phyloP scores from a whole-genome alignment of 2,113 vertebrate genomes.

The Pterophyllum scalare region DNA sequence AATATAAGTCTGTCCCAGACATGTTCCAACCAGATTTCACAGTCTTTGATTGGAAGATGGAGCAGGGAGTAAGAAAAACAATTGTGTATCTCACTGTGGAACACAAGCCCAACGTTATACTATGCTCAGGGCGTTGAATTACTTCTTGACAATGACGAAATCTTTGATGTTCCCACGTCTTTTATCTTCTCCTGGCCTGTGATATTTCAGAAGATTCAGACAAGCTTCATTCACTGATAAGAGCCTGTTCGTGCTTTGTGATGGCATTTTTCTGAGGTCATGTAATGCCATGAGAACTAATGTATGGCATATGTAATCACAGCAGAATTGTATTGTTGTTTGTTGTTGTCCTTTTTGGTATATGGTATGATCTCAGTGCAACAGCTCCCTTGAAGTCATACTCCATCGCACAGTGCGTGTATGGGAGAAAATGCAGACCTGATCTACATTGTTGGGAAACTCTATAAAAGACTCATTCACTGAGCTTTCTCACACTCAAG shows the following conservation, averaged over 20 bases:
- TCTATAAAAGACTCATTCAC: constrained; percentile 40
- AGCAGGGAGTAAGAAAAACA: constrained; percentile 57
- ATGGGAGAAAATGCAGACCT: constrained; percentile 35
- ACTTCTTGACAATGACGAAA: constrained; percentile 44
- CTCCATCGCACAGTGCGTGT: constrained; percentile 5
- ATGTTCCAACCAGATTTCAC: constrained; percentile 55
- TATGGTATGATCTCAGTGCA: constrained; percentile 57
- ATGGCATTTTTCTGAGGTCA: constrained; percentile 63
- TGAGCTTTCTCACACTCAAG: constrained; percentile 55
- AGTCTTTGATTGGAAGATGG: constrained; percentile 31
- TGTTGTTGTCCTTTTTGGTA: constrained; percentile 42
- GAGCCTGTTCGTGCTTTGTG: constrained; percentile 45
- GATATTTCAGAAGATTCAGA: constrained; percentile 64
- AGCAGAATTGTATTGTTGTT: constrained; percentile 33
- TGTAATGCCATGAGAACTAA: constrained; percentile 50
- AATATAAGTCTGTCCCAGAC: constrained; percentile 39
- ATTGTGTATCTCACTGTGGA: constrained; percentile 20
- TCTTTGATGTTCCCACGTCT: constrained; percentile 52
- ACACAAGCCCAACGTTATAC: constrained; percentile 44
- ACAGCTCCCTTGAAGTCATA: constrained; percentile 29
- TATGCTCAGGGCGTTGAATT: constrained; percentile 24
- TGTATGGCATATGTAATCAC: constrained; percentile 50
- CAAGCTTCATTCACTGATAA: constrained; percentile 63
- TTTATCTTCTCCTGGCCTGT: constrained; percentile 57
- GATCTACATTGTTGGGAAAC: constrained; percentile 37